Conservation (phyloP, 2,888 invertebrate genomes). For the Lydus trimaculatus region DNA sequence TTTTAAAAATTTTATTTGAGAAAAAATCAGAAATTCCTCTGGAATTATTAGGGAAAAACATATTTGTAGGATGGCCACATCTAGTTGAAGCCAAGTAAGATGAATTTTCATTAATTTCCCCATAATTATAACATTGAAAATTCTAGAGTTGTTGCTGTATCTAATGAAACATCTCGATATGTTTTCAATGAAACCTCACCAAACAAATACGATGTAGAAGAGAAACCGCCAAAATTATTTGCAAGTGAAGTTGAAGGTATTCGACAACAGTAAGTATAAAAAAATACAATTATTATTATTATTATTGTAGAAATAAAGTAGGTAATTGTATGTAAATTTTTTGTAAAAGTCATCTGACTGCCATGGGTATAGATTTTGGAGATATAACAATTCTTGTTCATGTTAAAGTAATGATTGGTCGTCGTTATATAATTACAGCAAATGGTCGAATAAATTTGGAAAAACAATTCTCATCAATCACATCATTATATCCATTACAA, state of each 20-base stretch:
- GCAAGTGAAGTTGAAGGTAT: slow-evolving; percentile 64
- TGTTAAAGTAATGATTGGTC: slow-evolving; percentile 76
- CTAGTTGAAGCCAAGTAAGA: slow-evolving; percentile 80
- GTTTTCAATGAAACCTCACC: slow-evolving; percentile 55
- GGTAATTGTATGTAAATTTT: slow-evolving; percentile 60
- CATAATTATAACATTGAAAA: background rate
- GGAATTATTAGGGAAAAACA: slow-evolving; percentile 73
- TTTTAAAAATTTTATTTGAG: slow-evolving; percentile 69
- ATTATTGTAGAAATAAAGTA: background rate
- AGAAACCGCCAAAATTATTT: slow-evolving; percentile 60
- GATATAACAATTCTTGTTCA: slow-evolving; percentile 72
- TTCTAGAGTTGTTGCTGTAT: slow-evolving; percentile 69
- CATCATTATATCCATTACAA: slow-evolving; percentile 75
- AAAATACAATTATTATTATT: background rate
- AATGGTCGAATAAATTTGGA: slow-evolving; percentile 72
- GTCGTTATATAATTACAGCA: slow-evolving; percentile 66
- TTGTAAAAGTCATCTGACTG: slow-evolving; percentile 63
- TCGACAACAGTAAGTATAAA: slow-evolving; percentile 67
- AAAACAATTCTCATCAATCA: slow-evolving; percentile 73
- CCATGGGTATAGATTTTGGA: slow-evolving; percentile 82
- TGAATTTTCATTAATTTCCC: slow-evolving; percentile 4
- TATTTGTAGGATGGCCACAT: slow-evolving; percentile 94
- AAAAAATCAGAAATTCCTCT: slow-evolving; percentile 47
- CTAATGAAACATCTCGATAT: slow-evolving; percentile 64
- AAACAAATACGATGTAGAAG: slow-evolving; percentile 59